These are phyloP conservation scores for Paracentrotus lividus DNA, from an alignment of 53 echinoderm and acorn worm species.

Conservation along the genomic window DNA sequence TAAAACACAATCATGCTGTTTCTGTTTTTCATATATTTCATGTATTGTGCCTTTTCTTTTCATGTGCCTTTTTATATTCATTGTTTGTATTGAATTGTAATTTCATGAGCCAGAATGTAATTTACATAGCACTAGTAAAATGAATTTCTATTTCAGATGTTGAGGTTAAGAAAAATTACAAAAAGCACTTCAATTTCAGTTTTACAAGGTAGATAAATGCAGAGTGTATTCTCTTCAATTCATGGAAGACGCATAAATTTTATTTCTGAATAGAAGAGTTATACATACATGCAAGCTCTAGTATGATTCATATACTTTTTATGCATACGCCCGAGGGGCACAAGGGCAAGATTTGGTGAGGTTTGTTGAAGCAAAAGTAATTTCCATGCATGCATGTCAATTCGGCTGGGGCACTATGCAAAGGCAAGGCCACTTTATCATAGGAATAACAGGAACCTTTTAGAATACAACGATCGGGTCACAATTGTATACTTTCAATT, in stretches of 20 bases:
- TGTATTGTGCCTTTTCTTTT: too few relatives aligned
- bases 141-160: not conserved
- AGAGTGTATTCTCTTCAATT: not conserved
- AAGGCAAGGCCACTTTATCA: slow-evolving; percentile 1
- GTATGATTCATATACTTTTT: slow-evolving; percentile 50
- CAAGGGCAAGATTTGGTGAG: slow-evolving; percentile 33
- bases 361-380: slow-evolving; percentile 50
- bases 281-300: not conserved
- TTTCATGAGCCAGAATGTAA: too few relatives aligned
- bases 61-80: too few relatives aligned
- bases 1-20: too few relatives aligned
- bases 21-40: too few relatives aligned
- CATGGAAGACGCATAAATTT: too few relatives aligned
- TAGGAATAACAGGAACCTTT: not conserved
- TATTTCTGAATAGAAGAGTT: not conserved
- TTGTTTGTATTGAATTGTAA: too few relatives aligned
- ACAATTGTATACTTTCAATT: slow-evolving; percentile 14
- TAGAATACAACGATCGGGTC: not conserved
- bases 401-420: slow-evolving; percentile 5
- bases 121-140: not conserved
- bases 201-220: too few relatives aligned
- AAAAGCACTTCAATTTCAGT: too few relatives aligned
- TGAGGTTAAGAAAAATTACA: too few relatives aligned
- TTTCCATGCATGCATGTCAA: slow-evolving; percentile 31
- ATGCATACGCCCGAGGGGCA: slow-evolving; percentile 17